These are phyloP conservation scores for Protodeltote pygarga DNA, from an alignment of 2,888 invertebrate genomes.

Conservation along the genomic window DNA sequence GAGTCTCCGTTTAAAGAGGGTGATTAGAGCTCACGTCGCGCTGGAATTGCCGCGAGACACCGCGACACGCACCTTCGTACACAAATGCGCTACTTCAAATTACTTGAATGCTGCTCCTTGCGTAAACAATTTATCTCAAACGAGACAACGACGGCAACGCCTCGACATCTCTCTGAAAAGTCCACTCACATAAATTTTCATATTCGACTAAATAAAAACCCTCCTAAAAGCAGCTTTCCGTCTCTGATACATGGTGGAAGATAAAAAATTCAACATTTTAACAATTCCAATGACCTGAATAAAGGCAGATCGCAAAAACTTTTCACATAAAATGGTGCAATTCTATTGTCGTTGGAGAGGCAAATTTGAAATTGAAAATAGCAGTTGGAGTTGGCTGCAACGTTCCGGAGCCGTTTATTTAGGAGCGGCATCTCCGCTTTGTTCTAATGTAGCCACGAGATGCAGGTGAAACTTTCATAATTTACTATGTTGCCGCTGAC, in stretches of 20 bases:
- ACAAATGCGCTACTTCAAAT: constrained; percentile 54
- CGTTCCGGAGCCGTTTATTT: constrained; percentile 66
- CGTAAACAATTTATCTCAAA: constrained; percentile 52
- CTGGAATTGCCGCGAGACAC: constrained; percentile 66
- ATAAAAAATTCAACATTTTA: constrained; percentile 51
- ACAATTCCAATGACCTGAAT: constrained; percentile 64
- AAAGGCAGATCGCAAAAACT: constrained; percentile 65
- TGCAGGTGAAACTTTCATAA: constrained; percentile 71
- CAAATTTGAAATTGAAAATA: constrained; percentile 83
- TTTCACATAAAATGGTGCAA: constrained; percentile 71
- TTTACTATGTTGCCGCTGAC: constrained; percentile 59
- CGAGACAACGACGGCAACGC: constrained; percentile 33
- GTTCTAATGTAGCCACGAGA: constrained; percentile 67
- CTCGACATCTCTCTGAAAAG: constrained; percentile 12
- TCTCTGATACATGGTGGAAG: constrained; percentile 33
- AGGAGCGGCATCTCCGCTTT: constrained; percentile 61
- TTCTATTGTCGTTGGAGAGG: constrained; percentile 73
- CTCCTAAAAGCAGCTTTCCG: constrained; percentile 24
- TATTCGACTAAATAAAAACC: constrained; percentile 21
- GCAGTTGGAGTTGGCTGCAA: constrained; percentile 65
- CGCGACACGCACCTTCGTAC: constrained; percentile 62
- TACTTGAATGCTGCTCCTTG: constrained; percentile 37
- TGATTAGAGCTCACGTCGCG: constrained; percentile 77
- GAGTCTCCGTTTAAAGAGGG: constrained; percentile 75
- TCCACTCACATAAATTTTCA: constrained; percentile 21